phyloP scores from a whole-genome alignment of 1,140 invertebrate species.

The Probaryconus sp. region DNA sequence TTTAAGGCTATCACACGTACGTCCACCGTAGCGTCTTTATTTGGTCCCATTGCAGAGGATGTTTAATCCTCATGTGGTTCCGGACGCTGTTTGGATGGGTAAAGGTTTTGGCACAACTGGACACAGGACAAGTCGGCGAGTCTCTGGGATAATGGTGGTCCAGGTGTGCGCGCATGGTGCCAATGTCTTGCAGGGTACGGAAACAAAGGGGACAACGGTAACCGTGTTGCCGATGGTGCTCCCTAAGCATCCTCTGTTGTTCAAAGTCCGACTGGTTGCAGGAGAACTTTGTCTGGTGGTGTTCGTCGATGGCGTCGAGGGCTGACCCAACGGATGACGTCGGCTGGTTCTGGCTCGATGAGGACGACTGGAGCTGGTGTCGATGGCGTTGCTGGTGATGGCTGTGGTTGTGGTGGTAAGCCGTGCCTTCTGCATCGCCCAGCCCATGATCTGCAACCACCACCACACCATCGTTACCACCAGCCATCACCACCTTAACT shows the following conservation, averaged over 20 bases:
- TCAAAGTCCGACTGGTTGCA: conserved; percentile 65
- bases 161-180: conserved; percentile 84
- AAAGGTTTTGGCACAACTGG: conserved; percentile 85
- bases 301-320: conserved; percentile 44
- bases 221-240: conserved; percentile 69
- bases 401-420: conserved; percentile 76
- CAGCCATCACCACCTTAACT: conserved; percentile 71
- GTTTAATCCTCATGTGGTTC: conserved; percentile 90
- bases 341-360: conserved; percentile 34
- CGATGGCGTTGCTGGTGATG: conserved; percentile 77
- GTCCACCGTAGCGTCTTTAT: conserved; percentile 90
- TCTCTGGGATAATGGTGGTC: conserved; percentile 89
- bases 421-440: conserved; percentile 73
- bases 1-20: conserved; percentile 73
- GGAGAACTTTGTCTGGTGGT: conserved; percentile 64
- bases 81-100: conserved; percentile 89
- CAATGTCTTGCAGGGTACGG: conserved; percentile 81
- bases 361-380: conserved; percentile 68
- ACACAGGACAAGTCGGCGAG: conserved; percentile 87
- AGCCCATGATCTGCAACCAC: conserved; percentile 78
- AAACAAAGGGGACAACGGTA: conserved; percentile 85
- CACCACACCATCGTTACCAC: conserved; percentile 78
- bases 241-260: conserved; percentile 70
- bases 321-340: too few relatives aligned
- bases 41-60: conserved; percentile 86